Conservation (phyloP, 1,140 invertebrate species). For the Drosophila ficusphila region DNA sequence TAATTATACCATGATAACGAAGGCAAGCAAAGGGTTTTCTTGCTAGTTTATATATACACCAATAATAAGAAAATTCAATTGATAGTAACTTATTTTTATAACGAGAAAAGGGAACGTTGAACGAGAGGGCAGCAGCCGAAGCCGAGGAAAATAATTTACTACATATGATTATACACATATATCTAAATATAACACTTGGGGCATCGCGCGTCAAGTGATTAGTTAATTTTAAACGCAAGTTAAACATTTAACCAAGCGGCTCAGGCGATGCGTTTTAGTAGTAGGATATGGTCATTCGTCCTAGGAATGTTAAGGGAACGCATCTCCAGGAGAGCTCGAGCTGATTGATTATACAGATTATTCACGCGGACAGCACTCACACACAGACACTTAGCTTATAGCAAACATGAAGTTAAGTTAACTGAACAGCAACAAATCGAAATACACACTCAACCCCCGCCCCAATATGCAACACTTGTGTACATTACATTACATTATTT, state of each 20-base stretch:
- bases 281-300: constrained; percentile 2
- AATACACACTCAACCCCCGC: constrained; percentile 46
- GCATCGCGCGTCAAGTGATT: constrained; percentile 64
- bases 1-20: constrained; percentile 54
- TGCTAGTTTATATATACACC: constrained; percentile 61
- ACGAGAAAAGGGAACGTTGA: constrained; percentile 33
- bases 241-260: constrained; percentile 47
- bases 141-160: constrained; percentile 61
- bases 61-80: constrained; percentile 61
- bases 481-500: constrained; percentile 62
- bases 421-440: constrained; percentile 67
- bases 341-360: constrained; percentile 46
- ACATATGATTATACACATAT: constrained; percentile 63
- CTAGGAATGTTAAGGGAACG: not conserved
- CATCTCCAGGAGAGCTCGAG: constrained; percentile 20
- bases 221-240: constrained; percentile 76
- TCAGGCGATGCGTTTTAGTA: not conserved
- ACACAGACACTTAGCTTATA: constrained; percentile 54
- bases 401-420: constrained; percentile 56
- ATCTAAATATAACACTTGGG: constrained; percentile 67
- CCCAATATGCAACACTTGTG: constrained; percentile 38
- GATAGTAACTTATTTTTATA: constrained; percentile 75
- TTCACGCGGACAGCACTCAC: constrained; percentile 36
- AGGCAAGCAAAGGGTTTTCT: constrained; percentile 41
- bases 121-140: constrained; percentile 17